Conservation (phyloP, 2,888 invertebrate genomes). For the Drosophila tripunctata region DNA sequence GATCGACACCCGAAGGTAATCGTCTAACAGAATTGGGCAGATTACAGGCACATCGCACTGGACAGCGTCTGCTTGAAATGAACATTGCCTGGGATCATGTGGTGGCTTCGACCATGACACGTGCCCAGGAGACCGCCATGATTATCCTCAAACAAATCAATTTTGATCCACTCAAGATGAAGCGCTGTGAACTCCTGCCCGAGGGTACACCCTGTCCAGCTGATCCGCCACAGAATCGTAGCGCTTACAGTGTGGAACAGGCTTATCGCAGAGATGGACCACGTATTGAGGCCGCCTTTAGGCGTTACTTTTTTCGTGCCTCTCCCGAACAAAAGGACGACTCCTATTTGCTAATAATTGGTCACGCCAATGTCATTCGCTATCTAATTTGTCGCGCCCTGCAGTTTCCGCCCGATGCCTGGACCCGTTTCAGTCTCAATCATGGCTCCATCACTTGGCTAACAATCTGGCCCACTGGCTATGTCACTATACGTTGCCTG, state of each 20-base stretch:
- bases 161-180: conserved; percentile 86
- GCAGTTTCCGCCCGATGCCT: conserved; percentile 98
- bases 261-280: conserved; percentile 97
- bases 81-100: conserved; percentile 91
- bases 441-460: conserved; percentile 98
- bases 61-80: conserved; percentile 90
- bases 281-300: conserved; percentile 97
- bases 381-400: conserved; percentile 97
- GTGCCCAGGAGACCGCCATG: conserved; percentile 95
- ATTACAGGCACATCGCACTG: conserved; percentile 93
- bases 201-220: conserved; percentile 98
- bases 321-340: conserved; percentile 91
- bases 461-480: conserved; percentile 92
- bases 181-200: conserved; percentile 90
- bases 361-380: conserved; percentile 98
- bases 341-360: conserved; percentile 95
- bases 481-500: conserved; percentile 91
- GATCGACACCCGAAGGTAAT: conserved; percentile 89
- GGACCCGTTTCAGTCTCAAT: conserved; percentile 95
- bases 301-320: conserved; percentile 96
- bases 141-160: conserved; percentile 91
- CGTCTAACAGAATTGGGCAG: conserved; percentile 92
- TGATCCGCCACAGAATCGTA: conserved; percentile 94
- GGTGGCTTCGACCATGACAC: conserved; percentile 95
- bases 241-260: conserved; percentile 92